phyloP scores from a whole-genome alignment of 2,113 vertebrate genomes.

The Pluvianellus socialis region DNA sequence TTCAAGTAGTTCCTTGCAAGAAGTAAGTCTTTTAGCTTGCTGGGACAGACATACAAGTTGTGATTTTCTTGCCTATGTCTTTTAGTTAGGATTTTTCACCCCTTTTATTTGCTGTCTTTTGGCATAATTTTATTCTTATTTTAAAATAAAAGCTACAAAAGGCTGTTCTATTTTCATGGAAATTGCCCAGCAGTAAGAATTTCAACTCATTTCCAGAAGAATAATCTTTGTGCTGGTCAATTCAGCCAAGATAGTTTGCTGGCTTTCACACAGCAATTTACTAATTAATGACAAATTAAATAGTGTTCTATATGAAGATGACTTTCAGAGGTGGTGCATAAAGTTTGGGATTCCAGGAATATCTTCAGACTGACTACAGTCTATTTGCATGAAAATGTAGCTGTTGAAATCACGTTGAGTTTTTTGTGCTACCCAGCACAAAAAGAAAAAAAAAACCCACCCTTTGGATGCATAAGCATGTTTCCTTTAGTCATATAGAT shows the following conservation, averaged over 20 bases:
- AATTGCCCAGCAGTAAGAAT: constrained; percentile 71
- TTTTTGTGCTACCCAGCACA: not conserved
- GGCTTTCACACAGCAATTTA: constrained; percentile 66
- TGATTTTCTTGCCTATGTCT: not conserved
- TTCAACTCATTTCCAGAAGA: constrained; percentile 71
- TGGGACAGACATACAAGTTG: not conserved
- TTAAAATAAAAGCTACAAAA: constrained; percentile 68
- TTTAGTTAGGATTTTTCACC: constrained; percentile 59
- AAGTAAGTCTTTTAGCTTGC: constrained; percentile 1
- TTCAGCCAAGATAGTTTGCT: constrained; percentile 57
- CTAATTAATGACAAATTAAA: constrained; percentile 78
- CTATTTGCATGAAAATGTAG: constrained; percentile 58
- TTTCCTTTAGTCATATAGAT: constrained; percentile 17
- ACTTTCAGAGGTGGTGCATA: constrained; percentile 31
- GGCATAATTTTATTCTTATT: constrained; percentile 68
- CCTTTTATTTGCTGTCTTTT: constrained; percentile 57
- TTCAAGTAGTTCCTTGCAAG: not conserved
- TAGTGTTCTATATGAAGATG: constrained; percentile 52
- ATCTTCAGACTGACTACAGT: constrained; percentile 39
- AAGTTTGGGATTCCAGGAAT: constrained; percentile 51
- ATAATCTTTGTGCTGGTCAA: constrained; percentile 57
- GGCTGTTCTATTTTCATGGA: constrained; percentile 74
- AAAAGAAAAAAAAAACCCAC: not conserved
- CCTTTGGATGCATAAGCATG: not conserved
- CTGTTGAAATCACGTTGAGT: not conserved